phyloP scores from a whole-genome alignment of 2,797 vertebrate species.

The Pyrocephalus nanus region DNA sequence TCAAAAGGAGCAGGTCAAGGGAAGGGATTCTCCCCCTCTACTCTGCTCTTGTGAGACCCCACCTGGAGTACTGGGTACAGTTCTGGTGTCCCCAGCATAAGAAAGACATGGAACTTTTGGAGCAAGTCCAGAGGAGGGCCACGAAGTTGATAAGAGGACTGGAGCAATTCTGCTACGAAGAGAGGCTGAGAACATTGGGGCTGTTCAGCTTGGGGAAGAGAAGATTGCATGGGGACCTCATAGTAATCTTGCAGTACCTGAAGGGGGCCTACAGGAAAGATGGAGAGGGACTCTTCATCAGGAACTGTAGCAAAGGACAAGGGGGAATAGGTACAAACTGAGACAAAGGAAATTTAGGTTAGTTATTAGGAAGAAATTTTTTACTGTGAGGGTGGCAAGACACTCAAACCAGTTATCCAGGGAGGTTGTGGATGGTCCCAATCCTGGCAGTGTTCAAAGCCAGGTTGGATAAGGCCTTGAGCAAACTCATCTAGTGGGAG shows the following conservation, averaged over 20 bases:
- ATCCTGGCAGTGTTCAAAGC: neutral
- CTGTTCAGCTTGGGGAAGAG: neutral
- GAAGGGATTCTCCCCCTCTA: neutral
- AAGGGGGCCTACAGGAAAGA: too few relatives aligned
- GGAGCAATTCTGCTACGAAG: fast-evolving
- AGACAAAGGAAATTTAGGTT: too few relatives aligned
- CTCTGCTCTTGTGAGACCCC: neutral
- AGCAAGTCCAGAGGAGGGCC: neutral
- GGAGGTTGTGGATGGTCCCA: neutral
- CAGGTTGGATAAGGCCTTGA: neutral
- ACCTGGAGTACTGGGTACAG: neutral
- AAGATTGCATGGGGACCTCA: too few relatives aligned
- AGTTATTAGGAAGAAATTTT: too few relatives aligned
- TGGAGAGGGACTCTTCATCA: too few relatives aligned
- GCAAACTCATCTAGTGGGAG: neutral
- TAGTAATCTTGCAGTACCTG: too few relatives aligned
- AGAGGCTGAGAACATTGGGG: neutral
- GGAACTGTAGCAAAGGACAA: too few relatives aligned
- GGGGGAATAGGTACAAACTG: too few relatives aligned
- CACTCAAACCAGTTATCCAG: neutral
- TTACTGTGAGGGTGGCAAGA: neutral
- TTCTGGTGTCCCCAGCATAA: neutral
- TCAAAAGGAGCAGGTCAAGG: neutral
- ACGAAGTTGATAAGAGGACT: neutral
- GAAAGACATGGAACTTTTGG: neutral